Conservation (phyloP, 1,140 invertebrate species). For the Eciton burchellii region DNA sequence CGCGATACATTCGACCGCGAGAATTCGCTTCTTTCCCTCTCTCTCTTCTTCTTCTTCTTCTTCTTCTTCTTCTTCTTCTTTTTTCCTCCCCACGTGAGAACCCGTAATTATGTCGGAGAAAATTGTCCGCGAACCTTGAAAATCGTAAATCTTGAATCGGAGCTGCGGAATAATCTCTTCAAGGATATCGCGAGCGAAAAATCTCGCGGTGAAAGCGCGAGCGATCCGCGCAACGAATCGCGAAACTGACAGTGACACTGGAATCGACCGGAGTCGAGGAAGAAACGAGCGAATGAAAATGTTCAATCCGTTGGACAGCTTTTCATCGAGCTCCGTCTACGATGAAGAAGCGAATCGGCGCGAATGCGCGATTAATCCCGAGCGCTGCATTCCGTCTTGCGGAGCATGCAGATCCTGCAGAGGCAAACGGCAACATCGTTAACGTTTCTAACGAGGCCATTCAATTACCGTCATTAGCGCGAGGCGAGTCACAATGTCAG, state of each 20-base stretch:
- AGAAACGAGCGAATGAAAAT: background rate
- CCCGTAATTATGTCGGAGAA: conserved; percentile 57
- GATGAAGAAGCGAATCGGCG: background rate
- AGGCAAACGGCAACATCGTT: no score
- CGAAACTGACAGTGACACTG: conserved; percentile 23
- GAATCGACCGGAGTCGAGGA: background rate
- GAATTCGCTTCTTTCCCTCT: conserved; percentile 34
- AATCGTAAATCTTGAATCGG: conserved; percentile 42
- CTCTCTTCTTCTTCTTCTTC: background rate
- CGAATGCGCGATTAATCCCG: background rate
- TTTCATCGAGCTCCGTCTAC: background rate
- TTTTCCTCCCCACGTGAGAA: conserved; percentile 9
- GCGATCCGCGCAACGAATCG: conserved; percentile 8
- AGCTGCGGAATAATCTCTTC: conserved; percentile 22
- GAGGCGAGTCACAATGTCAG: background rate
- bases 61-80: background rate
- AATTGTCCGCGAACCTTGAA: conserved; percentile 43
- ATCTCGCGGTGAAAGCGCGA: conserved; percentile 52
- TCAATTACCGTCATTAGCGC: background rate
- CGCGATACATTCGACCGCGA: conserved; percentile 33
- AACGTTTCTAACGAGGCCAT: no score
- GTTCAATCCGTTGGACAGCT: no score
- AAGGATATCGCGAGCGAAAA: conserved; percentile 33
- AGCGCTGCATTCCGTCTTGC: background rate
- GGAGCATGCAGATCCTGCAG: no score